Conservation (phyloP, 2,113 vertebrate genomes). For the Cnemophilus loriae region DNA sequence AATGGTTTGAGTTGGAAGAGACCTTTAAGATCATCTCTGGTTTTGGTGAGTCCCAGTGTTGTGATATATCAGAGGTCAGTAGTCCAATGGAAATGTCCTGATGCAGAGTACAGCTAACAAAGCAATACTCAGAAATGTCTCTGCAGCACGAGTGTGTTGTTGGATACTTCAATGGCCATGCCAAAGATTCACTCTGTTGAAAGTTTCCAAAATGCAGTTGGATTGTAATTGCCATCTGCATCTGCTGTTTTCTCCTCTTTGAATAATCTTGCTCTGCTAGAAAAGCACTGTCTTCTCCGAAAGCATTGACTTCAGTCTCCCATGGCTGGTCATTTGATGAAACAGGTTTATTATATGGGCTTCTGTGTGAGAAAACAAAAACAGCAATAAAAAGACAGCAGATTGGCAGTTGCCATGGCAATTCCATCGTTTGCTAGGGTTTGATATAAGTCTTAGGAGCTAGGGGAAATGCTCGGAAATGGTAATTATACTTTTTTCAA, state of each 20-base stretch:
- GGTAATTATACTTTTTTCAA: slow-evolving; percentile 14
- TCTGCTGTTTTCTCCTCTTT: background rate
- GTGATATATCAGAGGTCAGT: background rate
- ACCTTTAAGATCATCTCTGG: background rate
- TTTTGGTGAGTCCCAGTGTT: background rate
- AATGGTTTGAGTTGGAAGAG: background rate
- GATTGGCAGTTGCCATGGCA: slow-evolving; percentile 58
- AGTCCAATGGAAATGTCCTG: background rate
- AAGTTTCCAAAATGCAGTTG: background rate
- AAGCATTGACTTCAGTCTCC: background rate
- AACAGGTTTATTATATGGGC: background rate
- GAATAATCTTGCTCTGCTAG: background rate
- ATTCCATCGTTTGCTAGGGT: slow-evolving; percentile 8
- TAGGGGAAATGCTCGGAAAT: slow-evolving; percentile 2
- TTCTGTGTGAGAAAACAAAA: slow-evolving; percentile 33
- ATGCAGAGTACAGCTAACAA: background rate
- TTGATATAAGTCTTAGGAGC: slow-evolving; percentile 4
- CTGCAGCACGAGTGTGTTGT: background rate
- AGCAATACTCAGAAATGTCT: background rate
- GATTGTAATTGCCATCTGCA: background rate
- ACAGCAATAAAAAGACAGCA: slow-evolving; percentile 10
- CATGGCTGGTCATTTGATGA: background rate
- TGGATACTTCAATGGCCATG: background rate
- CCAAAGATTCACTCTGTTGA: background rate
- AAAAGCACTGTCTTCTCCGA: background rate